Evolutionary conservation across 35 echinoderm and acorn worm genomes (phyloP), one percentile per base, ranked within the genome.

Genomic region (Stichopus chloronotus): DNA sequence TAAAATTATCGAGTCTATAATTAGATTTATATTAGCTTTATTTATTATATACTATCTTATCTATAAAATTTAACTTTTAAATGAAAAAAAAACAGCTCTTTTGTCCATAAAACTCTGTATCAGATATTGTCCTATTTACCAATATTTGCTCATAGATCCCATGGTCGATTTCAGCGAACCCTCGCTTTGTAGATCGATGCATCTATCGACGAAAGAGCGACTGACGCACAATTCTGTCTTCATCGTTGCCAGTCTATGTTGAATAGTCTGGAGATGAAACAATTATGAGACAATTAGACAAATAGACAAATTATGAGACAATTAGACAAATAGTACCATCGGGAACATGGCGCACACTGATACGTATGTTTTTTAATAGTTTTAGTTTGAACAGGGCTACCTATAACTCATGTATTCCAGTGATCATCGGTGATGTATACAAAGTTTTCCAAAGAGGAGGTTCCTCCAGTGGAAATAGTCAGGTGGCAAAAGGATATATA

Each of bases 71-170:
- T 12, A 12, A 63, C 16, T 63, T 63, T 63, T 12, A 17, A 17
- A 9, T 17, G n/a, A n/a, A 63, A 12, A 63, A 63, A 63, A 7
- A 17, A 12, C 60, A 12, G 9, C 16, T 9, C 9, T 63, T 63
- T 63, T 63, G 9, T 17, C 60, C 2, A 12, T 63, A 17, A 63
- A 2, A 12, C 16, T 9, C 6, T 12, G 2, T 6, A 12, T 2
- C 9, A 17, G 60, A 63, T 12, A 9, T 65, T 4, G 19, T 19
- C 8, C 9, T 14, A 65, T 65, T 58, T 16, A 92, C 74, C 71
- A 92, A 92, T 92, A 92, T 78, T 92, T 92, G 13, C 59, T 78
- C 90, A 92, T 92, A 53, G 90, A 92, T 56, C 52, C 90, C 55
- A 56, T 92, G 8, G 25, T 59, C 8, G 69, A 72, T 17, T 92